Evolutionary conservation across 2,888 invertebrate species (phyloP), one percentile per base, ranked within the genome.

Genomic region (Athetis lepigone): DNA sequence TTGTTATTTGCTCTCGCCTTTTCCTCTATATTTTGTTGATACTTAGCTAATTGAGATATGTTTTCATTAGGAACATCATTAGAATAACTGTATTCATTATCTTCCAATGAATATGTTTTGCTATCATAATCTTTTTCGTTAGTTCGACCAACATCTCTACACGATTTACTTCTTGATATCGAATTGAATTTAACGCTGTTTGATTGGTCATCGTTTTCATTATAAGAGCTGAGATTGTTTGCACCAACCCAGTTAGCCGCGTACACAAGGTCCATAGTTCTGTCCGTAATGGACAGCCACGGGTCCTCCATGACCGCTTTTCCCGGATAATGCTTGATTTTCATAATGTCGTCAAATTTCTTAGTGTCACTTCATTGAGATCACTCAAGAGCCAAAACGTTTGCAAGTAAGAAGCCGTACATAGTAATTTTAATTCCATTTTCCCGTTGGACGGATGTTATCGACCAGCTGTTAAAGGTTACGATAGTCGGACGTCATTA

Each of bases 241-340:
- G 97, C 96, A 83, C 97, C 97, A 70, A 97, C 95, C 98, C 98
- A 98, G 87, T 97, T 98, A 33, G 98, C 98, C 82, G 98, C 98
- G 89, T 98, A 98, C 47, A 97, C 96, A 51, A 97, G 95, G 81
- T 97, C 97, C 97, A 97, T 97, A 70, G 96, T 96, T 82, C 96
- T 95, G 77, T 96, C 96, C 79, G 96, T 95, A 43, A 96, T 96
- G 75, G 96, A 96, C 84, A 96, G 96, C 87, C 97, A 96, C 76
- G 96, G 95, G 90, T 97, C 97, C 88, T 97, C 97, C 95, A 97
- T 95, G 85, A 98, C 97, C 75, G 97, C 98, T 92, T 97, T 97
- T 75, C 98, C 98, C 43, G 98, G 98, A 90, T 98, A 97, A 83
- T 97, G 97, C 89, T 97, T 97, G 76, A 98, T 97, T 95, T 97